Evolutionary conservation across 37 sponge, comb jelly and placozoan species (phyloP).

Genomic region (Beroe forskalii): DNA sequence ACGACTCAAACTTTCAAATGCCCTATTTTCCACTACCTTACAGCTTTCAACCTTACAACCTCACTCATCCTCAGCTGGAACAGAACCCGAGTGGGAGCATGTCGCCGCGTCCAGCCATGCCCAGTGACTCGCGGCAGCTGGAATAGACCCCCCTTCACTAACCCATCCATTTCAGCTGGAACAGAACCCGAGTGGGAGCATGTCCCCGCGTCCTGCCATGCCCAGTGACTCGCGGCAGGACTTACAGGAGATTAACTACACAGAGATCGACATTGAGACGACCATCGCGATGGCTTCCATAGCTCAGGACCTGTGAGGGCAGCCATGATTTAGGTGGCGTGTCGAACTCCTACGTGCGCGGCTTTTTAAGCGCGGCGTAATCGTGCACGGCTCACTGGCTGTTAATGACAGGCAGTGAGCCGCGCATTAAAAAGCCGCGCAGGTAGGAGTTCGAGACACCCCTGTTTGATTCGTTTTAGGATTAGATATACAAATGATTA

Average conservation of each 20-base stretch:
- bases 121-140: not conserved
- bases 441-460: too few relatives aligned
- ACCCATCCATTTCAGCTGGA: conserved; percentile 65
- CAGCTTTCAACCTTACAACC: too few relatives aligned
- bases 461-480: conserved; percentile 58
- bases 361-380: too few relatives aligned
- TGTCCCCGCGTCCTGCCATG: not conserved
- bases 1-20: too few relatives aligned
- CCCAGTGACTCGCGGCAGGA: not conserved
- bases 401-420: too few relatives aligned
- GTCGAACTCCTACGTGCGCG: too few relatives aligned
- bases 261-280: conserved; percentile 33
- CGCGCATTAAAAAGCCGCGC: too few relatives aligned
- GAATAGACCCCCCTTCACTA: too few relatives aligned
- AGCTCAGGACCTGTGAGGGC: conserved; percentile 10
- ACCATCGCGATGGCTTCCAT: not conserved
- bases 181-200: conserved; percentile 1
- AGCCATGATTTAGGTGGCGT: too few relatives aligned
- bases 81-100: conserved; percentile 14
- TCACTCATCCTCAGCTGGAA: conserved; percentile 64
- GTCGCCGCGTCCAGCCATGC: not conserved
- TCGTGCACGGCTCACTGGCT: too few relatives aligned
- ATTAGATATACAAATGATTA: not conserved
- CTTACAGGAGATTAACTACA: conserved; percentile 11
- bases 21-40: too few relatives aligned